Evolutionary conservation across 1,140 invertebrate genomes (phyloP).

Genomic region (Nomia melanderi): DNA sequence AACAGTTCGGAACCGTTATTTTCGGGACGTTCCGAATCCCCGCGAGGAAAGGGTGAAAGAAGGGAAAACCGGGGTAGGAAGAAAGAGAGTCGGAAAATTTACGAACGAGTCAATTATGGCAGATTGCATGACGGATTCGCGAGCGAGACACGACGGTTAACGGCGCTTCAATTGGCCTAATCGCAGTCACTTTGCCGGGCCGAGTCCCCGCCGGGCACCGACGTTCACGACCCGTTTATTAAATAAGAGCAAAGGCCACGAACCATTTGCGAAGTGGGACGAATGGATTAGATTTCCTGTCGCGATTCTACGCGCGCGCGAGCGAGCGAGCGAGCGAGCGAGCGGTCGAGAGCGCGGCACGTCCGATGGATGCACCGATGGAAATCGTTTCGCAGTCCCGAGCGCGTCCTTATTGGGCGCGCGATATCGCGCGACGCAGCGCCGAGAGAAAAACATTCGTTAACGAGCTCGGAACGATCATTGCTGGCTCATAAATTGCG

Average conservation of each 20-base stretch:
- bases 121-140: constrained; percentile 46
- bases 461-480: background rate
- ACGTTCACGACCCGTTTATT: constrained; percentile 61
- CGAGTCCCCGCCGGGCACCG: constrained; percentile 36
- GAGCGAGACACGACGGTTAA: constrained; percentile 20
- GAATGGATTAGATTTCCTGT: constrained; percentile 56
- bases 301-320: constrained; percentile 30
- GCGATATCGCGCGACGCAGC: background rate
- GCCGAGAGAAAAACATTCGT: background rate
- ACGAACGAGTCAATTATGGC: constrained; percentile 20
- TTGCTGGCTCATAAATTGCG: background rate
- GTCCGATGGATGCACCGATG: constrained; percentile 34
- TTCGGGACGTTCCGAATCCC: too few relatives aligned
- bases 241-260: constrained; percentile 63
- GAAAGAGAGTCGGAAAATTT: constrained; percentile 32
- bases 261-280: constrained; percentile 57
- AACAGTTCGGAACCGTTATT: too few relatives aligned
- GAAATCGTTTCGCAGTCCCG: constrained; percentile 23
- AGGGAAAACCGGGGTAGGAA: too few relatives aligned
- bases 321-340: too few relatives aligned
- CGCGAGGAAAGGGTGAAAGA: too few relatives aligned
- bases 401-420: background rate
- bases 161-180: constrained; percentile 55
- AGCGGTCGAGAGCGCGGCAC: too few relatives aligned
- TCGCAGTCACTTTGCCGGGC: constrained; percentile 49